A percentile compares a stretch with the other conserved stretches of the same genome.
These are phyloP conservation scores for Keiferia lycopersicella DNA, from an alignment of 2,888 invertebrate genomes.

Conservation along the genomic window DNA sequence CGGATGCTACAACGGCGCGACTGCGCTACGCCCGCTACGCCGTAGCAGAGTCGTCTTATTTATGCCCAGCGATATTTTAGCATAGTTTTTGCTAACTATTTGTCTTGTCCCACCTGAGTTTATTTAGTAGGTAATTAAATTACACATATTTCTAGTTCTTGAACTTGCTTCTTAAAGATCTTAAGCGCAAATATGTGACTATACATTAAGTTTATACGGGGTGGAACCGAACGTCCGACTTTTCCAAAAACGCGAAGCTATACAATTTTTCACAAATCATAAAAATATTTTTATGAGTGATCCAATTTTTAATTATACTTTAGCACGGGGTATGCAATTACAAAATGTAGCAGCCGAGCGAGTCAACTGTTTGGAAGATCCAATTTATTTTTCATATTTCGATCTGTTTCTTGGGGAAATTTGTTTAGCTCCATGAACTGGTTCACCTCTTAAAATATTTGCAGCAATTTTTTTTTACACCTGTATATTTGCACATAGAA, in stretches of 20 bases:
- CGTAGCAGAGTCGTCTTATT: conserved; percentile 60
- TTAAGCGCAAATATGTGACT: not conserved
- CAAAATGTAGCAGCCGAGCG: no score
- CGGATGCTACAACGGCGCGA: conserved; percentile 50
- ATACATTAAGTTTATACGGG: not conserved
- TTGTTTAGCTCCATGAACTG: no score
- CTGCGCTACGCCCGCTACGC: conserved; percentile 47
- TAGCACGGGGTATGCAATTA: no score
- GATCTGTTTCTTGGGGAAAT: no score
- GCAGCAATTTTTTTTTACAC: not conserved
- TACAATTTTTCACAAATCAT: no score
- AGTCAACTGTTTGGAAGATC: no score
- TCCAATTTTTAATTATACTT: no score
- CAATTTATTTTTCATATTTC: no score
- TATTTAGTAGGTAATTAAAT: conserved; percentile 29
- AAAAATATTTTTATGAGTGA: no score
- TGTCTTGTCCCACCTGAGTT: conserved; percentile 35
- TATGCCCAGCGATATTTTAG: conserved; percentile 65
- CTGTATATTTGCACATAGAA: not conserved
- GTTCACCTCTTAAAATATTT: not conserved
- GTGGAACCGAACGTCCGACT: no score
- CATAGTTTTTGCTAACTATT: conserved; percentile 57
- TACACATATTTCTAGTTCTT: conserved; percentile 23
- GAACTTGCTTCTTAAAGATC: not conserved
- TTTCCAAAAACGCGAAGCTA: no score